phyloP scores from a whole-genome alignment of 2,797 vertebrate species.

The Carapus acus region DNA sequence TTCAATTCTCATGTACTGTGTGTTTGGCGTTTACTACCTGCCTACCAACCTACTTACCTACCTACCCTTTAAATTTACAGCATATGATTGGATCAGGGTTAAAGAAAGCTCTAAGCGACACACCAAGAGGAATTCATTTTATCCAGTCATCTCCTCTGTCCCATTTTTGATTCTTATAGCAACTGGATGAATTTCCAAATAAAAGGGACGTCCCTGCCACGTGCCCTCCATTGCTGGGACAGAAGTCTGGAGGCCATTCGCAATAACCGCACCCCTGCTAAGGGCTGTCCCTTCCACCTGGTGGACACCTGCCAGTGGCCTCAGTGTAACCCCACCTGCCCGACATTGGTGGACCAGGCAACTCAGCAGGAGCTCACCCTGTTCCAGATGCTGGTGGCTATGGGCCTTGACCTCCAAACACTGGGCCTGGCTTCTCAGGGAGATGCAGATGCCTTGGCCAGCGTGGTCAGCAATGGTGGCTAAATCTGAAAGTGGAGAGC shows the following conservation, averaged over 20 bases:
- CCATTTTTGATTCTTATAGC: conserved; percentile 49
- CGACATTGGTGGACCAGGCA: conserved; percentile 72
- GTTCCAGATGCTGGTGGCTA: conserved; percentile 73
- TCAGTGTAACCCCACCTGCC: conserved; percentile 83
- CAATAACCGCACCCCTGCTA: conserved; percentile 70
- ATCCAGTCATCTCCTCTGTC: not conserved
- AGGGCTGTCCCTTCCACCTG: conserved; percentile 78
- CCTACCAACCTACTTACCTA: too few relatives aligned
- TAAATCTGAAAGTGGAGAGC: conserved; percentile 50
- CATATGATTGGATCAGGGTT: too few relatives aligned
- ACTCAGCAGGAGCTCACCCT: conserved; percentile 78
- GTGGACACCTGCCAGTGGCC: conserved; percentile 79
- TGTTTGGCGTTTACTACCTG: too few relatives aligned
- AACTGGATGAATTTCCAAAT: conserved; percentile 80
- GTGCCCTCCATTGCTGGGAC: conserved; percentile 82
- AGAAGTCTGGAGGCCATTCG: conserved; percentile 75
- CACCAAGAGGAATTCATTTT: too few relatives aligned
- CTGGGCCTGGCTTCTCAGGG: conserved; percentile 69
- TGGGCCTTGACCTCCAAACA: conserved; percentile 76
- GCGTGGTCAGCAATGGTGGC: conserved; percentile 74
- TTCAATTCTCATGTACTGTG: too few relatives aligned
- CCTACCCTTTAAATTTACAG: too few relatives aligned
- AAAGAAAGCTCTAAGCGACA: too few relatives aligned
- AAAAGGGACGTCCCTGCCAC: conserved; percentile 72
- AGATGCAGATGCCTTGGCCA: conserved; percentile 62